phyloP scores from a whole-genome alignment of 2,797 vertebrate genomes.

The Falco cherrug region DNA sequence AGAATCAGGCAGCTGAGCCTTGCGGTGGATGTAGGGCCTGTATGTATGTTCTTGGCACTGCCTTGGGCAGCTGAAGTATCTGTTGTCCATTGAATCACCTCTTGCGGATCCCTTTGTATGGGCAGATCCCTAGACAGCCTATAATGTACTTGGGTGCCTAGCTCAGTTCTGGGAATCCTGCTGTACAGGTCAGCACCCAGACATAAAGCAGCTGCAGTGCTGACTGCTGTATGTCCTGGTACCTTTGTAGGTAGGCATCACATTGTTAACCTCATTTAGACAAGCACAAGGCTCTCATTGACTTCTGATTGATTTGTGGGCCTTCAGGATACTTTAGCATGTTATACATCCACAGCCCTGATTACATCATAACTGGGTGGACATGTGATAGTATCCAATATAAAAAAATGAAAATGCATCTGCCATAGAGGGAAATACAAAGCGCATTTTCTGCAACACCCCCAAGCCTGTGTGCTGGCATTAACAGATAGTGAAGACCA shows the following conservation, averaged over 20 bases:
- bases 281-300: neutral
- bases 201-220: neutral
- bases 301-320: neutral
- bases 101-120: neutral
- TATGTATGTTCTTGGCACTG: neutral
- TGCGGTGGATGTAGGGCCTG: neutral
- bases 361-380: neutral
- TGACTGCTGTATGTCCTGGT: neutral
- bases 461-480: neutral
- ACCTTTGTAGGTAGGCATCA: neutral
- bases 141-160: neutral
- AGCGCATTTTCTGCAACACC: neutral
- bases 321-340: neutral
- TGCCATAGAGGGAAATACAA: neutral
- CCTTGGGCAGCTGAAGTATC: neutral
- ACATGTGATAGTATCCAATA: neutral
- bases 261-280: neutral
- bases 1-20: neutral
- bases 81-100: neutral
- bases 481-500: neutral
- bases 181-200: neutral
- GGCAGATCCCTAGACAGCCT: neutral
- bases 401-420: neutral
- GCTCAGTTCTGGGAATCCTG: neutral
- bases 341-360: neutral